Percentiles rank a stretch among this genome's conserved stretches.
Conservation (phyloP, 2,113 vertebrate species). For the Lophius piscatorius region DNA sequence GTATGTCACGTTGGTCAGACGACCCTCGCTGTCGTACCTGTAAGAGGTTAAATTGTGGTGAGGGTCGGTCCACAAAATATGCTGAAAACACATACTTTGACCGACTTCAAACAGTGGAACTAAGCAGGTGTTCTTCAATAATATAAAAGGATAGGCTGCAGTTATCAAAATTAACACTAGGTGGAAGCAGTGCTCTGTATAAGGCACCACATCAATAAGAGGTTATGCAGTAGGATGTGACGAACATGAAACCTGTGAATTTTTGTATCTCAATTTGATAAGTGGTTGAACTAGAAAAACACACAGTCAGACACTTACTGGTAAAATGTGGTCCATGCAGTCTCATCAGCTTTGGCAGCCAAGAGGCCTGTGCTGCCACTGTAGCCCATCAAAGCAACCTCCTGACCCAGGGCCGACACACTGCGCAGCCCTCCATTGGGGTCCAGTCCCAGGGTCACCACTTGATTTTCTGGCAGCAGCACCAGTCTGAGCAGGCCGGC, state of each 20-base stretch:
- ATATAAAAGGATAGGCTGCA: constrained; percentile 18
- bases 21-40: constrained; percentile 98
- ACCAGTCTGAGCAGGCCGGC: constrained; percentile 89
- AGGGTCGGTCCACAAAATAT: not conserved
- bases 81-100: not conserved
- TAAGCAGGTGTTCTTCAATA: not conserved
- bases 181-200: constrained; percentile 57
- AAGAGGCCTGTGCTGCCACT: constrained; percentile 92
- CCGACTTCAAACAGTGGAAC: not conserved
- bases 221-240: constrained; percentile 1
- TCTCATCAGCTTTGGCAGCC: constrained; percentile 96
- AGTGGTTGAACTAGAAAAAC: not conserved
- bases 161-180: constrained; percentile 53
- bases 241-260: constrained; percentile 4
- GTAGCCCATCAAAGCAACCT: constrained; percentile 95
- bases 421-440: constrained; percentile 89
- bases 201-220: not conserved
- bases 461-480: constrained; percentile 94
- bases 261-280: constrained; percentile 18
- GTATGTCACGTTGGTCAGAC: constrained; percentile 96
- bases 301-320: constrained; percentile 84
- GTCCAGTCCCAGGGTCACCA: constrained; percentile 91
- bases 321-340: constrained; percentile 98
- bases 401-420: constrained; percentile 89
- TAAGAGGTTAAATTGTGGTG: constrained; percentile 3